Evolutionary conservation across 1,140 invertebrate genomes (phyloP).

Genomic region (Gonioctena quinquepunctata): DNA sequence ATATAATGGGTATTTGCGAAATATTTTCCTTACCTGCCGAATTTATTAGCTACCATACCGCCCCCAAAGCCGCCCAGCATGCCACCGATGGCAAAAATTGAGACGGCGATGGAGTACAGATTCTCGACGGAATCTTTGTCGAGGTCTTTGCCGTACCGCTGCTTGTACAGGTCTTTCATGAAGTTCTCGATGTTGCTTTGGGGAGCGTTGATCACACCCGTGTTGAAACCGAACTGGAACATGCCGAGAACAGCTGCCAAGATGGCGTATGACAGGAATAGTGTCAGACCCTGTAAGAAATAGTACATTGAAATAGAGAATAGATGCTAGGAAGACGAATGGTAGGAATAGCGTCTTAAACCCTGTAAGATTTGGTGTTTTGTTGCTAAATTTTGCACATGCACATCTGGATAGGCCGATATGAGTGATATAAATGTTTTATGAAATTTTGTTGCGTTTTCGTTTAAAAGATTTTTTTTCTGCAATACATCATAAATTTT

Average conservation of each 20-base stretch:
- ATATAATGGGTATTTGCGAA: constrained; percentile 17
- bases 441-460: too few relatives aligned
- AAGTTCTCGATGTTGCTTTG: constrained; percentile 91
- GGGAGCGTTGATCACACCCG: constrained; percentile 97
- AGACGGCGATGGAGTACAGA: constrained; percentile 88
- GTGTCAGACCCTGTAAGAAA: constrained; percentile 80
- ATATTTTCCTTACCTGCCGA: constrained; percentile 87
- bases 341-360: too few relatives aligned
- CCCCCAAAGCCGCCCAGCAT: constrained; percentile 93
- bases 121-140: constrained; percentile 70
- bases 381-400: too few relatives aligned
- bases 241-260: constrained; percentile 93
- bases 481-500: too few relatives aligned
- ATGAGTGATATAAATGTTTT: too few relatives aligned
- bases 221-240: constrained; percentile 99
- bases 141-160: constrained; percentile 74
- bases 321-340: background rate
- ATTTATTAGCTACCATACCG: constrained; percentile 85
- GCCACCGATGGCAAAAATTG: constrained; percentile 93
- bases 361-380: too few relatives aligned
- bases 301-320: background rate
- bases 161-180: constrained; percentile 85
- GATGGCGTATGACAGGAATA: constrained; percentile 90
- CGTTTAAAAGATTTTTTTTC: too few relatives aligned
- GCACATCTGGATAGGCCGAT: too few relatives aligned